A percentile compares a stretch with the other conserved stretches of the same genome.
phyloP scores from a whole-genome alignment of 2,888 invertebrate species.

The Drosophila paucipuncta region DNA sequence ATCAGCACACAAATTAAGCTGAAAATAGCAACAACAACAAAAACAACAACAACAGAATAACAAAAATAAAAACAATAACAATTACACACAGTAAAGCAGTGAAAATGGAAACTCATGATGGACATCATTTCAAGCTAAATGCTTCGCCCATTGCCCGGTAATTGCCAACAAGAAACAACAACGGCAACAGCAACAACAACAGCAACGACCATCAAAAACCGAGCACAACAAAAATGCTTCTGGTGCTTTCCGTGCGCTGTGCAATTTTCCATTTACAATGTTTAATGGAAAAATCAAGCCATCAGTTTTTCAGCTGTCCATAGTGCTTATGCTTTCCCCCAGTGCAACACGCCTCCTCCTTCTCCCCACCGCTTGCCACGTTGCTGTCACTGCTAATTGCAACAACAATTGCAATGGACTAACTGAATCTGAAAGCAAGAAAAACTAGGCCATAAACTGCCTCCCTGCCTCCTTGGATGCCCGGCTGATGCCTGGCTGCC shows the following conservation, averaged over 20 bases:
- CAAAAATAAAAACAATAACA: constrained; percentile 3
- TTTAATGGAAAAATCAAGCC: constrained; percentile 74
- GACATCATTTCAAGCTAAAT: constrained; percentile 62
- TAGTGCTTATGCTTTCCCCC: constrained; percentile 57
- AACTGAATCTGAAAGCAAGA: constrained; percentile 72
- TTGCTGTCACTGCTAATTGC: constrained; percentile 70
- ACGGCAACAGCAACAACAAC: constrained; percentile 23
- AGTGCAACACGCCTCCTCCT: not conserved
- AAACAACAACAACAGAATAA: not conserved
- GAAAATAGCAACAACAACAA: constrained; percentile 32
- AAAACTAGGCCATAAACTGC: constrained; percentile 64
- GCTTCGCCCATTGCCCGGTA: constrained; percentile 50
- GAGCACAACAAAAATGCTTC: constrained; percentile 16
- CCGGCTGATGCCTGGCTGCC: not conserved
- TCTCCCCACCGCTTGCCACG: not conserved
- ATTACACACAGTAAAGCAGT: constrained; percentile 5
- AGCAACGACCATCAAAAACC: constrained; percentile 11
- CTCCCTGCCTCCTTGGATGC: not conserved
- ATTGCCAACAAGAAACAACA: constrained; percentile 49
- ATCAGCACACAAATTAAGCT: constrained; percentile 62
- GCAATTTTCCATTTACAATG: constrained; percentile 66
- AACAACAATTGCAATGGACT: constrained; percentile 74
- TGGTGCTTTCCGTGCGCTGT: constrained; percentile 38
- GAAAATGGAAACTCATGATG: constrained; percentile 59
- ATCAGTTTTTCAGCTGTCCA: constrained; percentile 62